Conservation (phyloP, 2,113 vertebrate species). For the Tapirus terrestris region DNA sequence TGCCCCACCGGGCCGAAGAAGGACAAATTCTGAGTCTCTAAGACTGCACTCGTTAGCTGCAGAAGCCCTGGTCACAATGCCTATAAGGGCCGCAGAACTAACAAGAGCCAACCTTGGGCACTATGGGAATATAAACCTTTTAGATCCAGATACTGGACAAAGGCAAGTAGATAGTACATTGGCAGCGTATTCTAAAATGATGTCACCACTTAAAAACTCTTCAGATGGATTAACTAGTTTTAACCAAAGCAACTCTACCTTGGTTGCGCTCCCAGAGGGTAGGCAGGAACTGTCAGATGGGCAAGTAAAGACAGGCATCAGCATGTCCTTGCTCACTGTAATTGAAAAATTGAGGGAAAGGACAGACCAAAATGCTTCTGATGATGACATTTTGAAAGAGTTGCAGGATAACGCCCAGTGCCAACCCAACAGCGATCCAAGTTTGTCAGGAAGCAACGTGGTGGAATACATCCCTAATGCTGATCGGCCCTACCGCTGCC, state of each 20-base stretch:
- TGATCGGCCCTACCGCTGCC: slow-evolving; percentile 94
- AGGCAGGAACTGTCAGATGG: slow-evolving; percentile 88
- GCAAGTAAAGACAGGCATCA: slow-evolving; percentile 95
- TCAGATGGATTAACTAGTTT: slow-evolving; percentile 79
- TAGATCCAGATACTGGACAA: slow-evolving; percentile 85
- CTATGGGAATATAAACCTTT: slow-evolving; percentile 72
- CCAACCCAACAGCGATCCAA: slow-evolving; percentile 80
- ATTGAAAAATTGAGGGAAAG: slow-evolving; percentile 96
- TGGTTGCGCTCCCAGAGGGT: slow-evolving; percentile 87
- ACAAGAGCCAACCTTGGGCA: slow-evolving; percentile 85
- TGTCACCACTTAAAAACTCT: slow-evolving; percentile 81
- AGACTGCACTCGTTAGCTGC: slow-evolving; percentile 96
- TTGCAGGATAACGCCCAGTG: slow-evolving; percentile 95
- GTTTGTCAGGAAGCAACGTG: slow-evolving; percentile 83
- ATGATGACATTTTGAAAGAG: slow-evolving; percentile 97
- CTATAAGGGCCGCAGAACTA: slow-evolving; percentile 92
- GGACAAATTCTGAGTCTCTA: slow-evolving; percentile 97
- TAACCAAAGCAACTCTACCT: slow-evolving; percentile 84
- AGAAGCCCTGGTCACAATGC: slow-evolving; percentile 97
- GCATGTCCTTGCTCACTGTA: slow-evolving; percentile 95
- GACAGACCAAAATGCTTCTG: slow-evolving; percentile 96
- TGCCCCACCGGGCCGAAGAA: slow-evolving; percentile 92
- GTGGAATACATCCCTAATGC: slow-evolving; percentile 93
- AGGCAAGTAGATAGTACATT: slow-evolving; percentile 79
- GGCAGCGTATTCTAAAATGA: slow-evolving; percentile 77